A percentile compares a stretch with the other conserved stretches of the same genome.
phyloP scores from a whole-genome alignment of 1,140 invertebrate genomes.

The Eufriesea mexicana region DNA sequence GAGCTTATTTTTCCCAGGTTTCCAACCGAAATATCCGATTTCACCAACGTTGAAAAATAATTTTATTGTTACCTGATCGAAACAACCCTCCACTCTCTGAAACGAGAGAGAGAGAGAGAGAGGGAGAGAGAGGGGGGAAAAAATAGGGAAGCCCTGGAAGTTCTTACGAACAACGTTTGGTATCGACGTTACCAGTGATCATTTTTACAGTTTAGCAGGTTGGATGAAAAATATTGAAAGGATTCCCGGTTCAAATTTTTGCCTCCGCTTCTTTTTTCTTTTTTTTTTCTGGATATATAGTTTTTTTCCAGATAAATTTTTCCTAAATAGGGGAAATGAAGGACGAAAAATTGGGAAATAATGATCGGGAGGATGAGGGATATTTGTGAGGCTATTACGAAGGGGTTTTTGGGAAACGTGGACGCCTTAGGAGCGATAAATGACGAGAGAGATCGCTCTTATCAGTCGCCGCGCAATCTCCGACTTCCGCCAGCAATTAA shows the following conservation, averaged over 20 bases:
- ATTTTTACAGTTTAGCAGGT: constrained; percentile 29
- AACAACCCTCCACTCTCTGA: not conserved
- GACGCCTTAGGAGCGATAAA: not conserved
- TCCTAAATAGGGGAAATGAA: not conserved
- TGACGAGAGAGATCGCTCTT: not conserved
- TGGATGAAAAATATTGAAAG: constrained; percentile 25
- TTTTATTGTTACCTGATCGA: not conserved
- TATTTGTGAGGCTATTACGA: not conserved
- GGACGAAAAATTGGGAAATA: not conserved
- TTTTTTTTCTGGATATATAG: no score
- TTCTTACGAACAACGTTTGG: constrained; percentile 7
- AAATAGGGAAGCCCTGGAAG: not conserved
- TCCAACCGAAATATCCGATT: constrained; percentile 15
- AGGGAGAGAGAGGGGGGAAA: not conserved
- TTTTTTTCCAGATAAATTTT: no score
- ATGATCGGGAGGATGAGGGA: not conserved
- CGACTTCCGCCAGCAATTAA: not conserved
- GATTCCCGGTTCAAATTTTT: constrained; percentile 18
- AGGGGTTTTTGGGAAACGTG: not conserved
- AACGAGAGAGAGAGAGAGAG: not conserved
- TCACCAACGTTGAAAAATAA: constrained; percentile 10
- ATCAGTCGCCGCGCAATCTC: not conserved
- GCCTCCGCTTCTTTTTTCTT: not conserved
- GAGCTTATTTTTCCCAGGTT: constrained; percentile 4
- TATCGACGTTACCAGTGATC: constrained; percentile 7